A percentile compares a stretch with the other conserved stretches of the same genome.
These are phyloP conservation scores for Dromius quadrimaculatus DNA, from an alignment of 2,888 invertebrate species.

Conservation along the genomic window DNA sequence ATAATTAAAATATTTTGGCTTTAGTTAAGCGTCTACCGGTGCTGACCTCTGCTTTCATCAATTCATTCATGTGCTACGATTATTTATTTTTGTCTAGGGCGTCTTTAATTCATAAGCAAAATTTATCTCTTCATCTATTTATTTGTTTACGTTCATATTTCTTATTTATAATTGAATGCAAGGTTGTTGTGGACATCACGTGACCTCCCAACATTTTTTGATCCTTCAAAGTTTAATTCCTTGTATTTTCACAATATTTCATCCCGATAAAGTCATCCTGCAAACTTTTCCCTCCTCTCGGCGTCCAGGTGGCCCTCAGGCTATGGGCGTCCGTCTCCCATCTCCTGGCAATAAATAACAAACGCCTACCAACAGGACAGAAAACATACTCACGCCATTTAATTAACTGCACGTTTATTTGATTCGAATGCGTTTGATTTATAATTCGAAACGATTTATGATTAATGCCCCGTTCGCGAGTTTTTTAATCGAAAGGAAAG, in stretches of 20 bases:
- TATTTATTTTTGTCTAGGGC: too few species aligned
- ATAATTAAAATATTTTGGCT: conserved; percentile 42
- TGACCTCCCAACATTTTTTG: too few species aligned
- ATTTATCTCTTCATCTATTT: too few species aligned
- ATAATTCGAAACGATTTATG: conserved; percentile 15
- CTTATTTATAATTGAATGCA: too few species aligned
- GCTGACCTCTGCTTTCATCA: conserved; percentile 9
- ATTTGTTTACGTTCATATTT: too few species aligned
- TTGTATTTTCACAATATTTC: too few species aligned
- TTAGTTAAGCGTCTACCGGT: conserved; percentile 7
- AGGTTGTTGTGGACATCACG: too few species aligned
- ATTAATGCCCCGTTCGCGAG: too few species aligned
- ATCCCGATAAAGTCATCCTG: too few species aligned
- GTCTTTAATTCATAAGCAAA: too few species aligned
- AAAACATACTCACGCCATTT: conserved; percentile 32
- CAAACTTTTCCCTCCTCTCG: not conserved
- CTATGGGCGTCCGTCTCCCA: conserved; percentile 3
- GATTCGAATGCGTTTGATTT: conserved; percentile 30
- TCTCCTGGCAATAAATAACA: conserved; percentile 25
- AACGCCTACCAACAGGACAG: conserved; percentile 35
- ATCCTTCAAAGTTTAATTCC: too few species aligned
- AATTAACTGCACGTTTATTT: conserved; percentile 37
- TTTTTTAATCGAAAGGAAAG: too few species aligned
- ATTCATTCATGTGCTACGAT: conserved; percentile 20
- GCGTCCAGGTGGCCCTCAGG: conserved; percentile 3